These are phyloP conservation scores for Aphaenogaster ashmeadi DNA, from an alignment of 1,140 invertebrate genomes.

Conservation along the genomic window DNA sequence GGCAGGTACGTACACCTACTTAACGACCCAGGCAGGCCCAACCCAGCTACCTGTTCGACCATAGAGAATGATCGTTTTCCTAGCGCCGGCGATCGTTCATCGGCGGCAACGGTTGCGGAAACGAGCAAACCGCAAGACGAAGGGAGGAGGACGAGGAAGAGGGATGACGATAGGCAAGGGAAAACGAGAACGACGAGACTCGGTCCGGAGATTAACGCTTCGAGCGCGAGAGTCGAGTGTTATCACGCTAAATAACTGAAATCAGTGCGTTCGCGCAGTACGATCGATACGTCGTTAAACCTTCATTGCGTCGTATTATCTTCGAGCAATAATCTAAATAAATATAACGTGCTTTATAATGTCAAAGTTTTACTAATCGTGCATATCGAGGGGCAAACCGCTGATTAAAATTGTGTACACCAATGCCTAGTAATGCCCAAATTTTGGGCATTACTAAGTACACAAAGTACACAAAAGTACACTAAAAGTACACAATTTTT, in stretches of 20 bases:
- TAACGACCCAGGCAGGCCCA: slow-evolving; percentile 75
- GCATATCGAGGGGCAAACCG: background rate
- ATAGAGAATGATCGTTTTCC: slow-evolving; percentile 77
- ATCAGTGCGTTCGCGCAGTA: slow-evolving; percentile 14
- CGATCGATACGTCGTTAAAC: slow-evolving; percentile 16
- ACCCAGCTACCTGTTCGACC: slow-evolving; percentile 77
- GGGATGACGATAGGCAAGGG: slow-evolving; percentile 19
- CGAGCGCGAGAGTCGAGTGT: slow-evolving; percentile 38
- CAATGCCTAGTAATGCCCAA: too few relatives aligned
- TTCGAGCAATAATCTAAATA: slow-evolving; percentile 11
- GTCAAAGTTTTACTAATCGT: background rate
- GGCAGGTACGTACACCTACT: slow-evolving; percentile 76
- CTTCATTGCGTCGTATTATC: slow-evolving; percentile 1
- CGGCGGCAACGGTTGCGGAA: slow-evolving; percentile 69
- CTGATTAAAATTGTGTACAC: too few relatives aligned
- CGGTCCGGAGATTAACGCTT: slow-evolving; percentile 39
- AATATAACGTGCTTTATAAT: background rate
- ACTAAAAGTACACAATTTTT: too few relatives aligned
- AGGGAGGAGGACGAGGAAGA: slow-evolving; percentile 19
- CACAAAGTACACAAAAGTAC: too few relatives aligned
- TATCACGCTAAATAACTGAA: slow-evolving; percentile 53
- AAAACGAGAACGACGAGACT: slow-evolving; percentile 13
- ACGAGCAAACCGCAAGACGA: slow-evolving; percentile 60
- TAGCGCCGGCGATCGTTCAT: slow-evolving; percentile 74
- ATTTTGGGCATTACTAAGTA: too few relatives aligned